phyloP scores from a whole-genome alignment of 64 coral and sea anemone genomes.

The Hydrozoanthus tunicans region DNA sequence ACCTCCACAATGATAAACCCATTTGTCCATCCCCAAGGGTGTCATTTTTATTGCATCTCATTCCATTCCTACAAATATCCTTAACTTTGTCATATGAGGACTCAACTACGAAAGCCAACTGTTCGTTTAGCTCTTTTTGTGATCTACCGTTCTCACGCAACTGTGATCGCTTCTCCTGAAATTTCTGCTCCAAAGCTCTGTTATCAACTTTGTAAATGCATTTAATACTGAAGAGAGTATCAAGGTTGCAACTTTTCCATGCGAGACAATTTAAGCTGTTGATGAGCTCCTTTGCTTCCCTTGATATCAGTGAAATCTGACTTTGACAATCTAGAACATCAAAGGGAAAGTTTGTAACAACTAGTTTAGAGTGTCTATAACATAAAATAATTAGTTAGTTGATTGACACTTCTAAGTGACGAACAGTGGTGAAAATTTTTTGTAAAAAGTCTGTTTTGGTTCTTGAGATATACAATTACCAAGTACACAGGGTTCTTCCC shows the following conservation, averaged over 20 bases:
- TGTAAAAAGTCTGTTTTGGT: no score
- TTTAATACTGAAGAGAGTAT: constrained; percentile 29
- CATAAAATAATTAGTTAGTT: no score
- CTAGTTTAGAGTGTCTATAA: no score
- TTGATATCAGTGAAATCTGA: constrained; percentile 62
- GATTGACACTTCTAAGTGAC: no score
- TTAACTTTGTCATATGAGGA: constrained; percentile 28
- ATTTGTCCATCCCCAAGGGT: constrained; percentile 74
- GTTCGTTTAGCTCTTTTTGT: constrained; percentile 59
- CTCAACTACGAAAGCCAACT: constrained; percentile 69
- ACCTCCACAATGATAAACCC: constrained; percentile 76
- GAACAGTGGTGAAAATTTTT: no score
- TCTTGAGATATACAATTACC: no score
- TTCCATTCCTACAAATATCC: constrained; percentile 64
- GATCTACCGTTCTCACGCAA: constrained; percentile 62
- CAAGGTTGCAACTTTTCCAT: constrained; percentile 61
- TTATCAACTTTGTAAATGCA: constrained; percentile 77
- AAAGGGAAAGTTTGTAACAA: no score
- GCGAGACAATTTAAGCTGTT: constrained; percentile 27
- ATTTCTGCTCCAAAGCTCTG: constrained; percentile 49
- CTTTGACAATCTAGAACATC: constrained; percentile 68
- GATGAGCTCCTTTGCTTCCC: constrained; percentile 75
- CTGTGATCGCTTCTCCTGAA: constrained; percentile 57
- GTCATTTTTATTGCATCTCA: constrained; percentile 45
- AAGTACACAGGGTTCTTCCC: no score